Percentiles rank a stretch among this genome's conserved stretches.
Evolutionary conservation across 2,888 invertebrate species (phyloP).

Genomic region (Melolontha melolontha): DNA sequence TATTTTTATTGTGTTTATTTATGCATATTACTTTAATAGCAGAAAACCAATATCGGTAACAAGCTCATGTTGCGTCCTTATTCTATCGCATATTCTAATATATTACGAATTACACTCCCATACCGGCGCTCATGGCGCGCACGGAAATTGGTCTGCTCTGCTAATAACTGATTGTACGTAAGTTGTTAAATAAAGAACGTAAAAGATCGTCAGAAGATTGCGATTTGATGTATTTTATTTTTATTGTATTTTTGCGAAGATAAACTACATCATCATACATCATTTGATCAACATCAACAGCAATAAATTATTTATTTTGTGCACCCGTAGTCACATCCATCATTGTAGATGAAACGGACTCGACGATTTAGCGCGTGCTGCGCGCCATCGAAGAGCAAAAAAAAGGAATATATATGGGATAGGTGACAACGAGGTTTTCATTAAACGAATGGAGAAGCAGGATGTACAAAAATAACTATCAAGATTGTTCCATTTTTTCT

Average conservation of each 20-base stretch:
- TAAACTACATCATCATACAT: neutral
- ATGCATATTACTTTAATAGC: too few species aligned
- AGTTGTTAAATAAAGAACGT: neutral
- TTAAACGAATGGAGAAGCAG: conserved; percentile 38
- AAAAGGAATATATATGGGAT: conserved; percentile 21
- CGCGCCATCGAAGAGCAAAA: conserved; percentile 6
- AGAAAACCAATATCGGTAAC: too few species aligned
- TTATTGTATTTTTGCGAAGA: neutral
- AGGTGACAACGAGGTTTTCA: conserved; percentile 40
- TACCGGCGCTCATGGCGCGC: too few species aligned
- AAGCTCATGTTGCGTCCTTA: too few species aligned
- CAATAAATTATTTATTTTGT: conserved; percentile 26
- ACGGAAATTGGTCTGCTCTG: too few species aligned
- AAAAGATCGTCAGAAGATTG: neutral
- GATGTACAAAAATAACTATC: conserved; percentile 44
- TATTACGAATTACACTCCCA: too few species aligned
- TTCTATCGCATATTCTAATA: too few species aligned
- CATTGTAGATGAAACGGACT: conserved; percentile 33
- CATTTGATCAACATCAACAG: conserved; percentile 13
- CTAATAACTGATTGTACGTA: too few species aligned
- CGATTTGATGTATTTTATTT: neutral
- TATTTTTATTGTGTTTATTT: too few species aligned
- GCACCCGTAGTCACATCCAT: conserved; percentile 14
- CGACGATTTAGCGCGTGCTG: conserved; percentile 38
- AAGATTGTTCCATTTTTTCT: conserved; percentile 28